Percentiles rank a stretch among this genome's conserved stretches.
Evolutionary conservation across 2,797 vertebrate species (phyloP).

Genomic region (Acanthornis magna): DNA sequence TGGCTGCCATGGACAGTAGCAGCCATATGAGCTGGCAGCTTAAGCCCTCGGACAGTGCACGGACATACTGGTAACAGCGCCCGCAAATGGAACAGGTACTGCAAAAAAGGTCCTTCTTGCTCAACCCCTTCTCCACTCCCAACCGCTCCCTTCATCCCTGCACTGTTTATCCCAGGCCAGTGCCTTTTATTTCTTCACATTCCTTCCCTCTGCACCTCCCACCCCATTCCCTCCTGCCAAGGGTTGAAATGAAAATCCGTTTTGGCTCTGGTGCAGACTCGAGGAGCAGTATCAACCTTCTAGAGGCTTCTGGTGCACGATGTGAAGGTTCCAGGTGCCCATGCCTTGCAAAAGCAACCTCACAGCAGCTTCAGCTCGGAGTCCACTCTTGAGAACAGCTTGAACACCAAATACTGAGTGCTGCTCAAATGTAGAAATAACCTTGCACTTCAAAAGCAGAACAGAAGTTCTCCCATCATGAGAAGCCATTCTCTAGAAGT

Average conservation of each 20-base stretch:
- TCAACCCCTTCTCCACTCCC: slow-evolving; percentile 63
- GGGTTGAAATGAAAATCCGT: background rate
- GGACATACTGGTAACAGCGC: slow-evolving; percentile 92
- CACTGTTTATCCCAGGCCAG: slow-evolving; percentile 67
- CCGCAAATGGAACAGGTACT: slow-evolving; percentile 94
- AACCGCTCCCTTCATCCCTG: slow-evolving; percentile 66
- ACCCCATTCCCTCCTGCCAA: slow-evolving; percentile 49
- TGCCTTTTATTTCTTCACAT: slow-evolving; percentile 67
- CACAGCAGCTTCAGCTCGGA: background rate
- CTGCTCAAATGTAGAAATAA: background rate
- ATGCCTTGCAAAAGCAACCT: background rate
- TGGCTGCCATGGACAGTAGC: slow-evolving; percentile 93
- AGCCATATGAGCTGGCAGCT: slow-evolving; percentile 94
- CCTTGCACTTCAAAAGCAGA: background rate
- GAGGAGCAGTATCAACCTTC: background rate
- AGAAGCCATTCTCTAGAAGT: background rate
- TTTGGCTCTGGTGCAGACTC: slow-evolving; percentile 36
- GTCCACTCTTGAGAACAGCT: background rate
- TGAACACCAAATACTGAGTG: background rate
- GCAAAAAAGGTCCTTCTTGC: slow-evolving; percentile 75
- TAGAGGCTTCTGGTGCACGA: background rate
- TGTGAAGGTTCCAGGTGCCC: background rate
- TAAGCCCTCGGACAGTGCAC: slow-evolving; percentile 94
- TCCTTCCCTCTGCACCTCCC: slow-evolving; percentile 66
- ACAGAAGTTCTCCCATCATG: background rate